Conservation (phyloP, 1,140 invertebrate genomes). For the Drosophila elegans region DNA sequence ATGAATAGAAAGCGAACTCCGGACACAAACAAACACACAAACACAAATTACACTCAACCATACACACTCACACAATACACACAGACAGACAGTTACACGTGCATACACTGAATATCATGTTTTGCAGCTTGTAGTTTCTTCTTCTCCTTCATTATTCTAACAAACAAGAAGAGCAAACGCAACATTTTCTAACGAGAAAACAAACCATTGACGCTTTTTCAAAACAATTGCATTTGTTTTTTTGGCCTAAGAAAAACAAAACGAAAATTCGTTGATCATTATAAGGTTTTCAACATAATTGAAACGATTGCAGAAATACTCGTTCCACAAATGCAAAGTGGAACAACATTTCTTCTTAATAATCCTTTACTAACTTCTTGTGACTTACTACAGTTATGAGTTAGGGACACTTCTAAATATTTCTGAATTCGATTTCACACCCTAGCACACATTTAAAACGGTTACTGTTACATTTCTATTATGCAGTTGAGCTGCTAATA, state of each 20-base stretch:
- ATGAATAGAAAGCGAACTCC: constrained; percentile 61
- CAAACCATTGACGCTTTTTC: constrained; percentile 71
- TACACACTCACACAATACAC: constrained; percentile 33
- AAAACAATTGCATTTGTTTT: constrained; percentile 82
- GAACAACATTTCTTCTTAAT: constrained; percentile 60
- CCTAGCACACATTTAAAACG: constrained; percentile 11
- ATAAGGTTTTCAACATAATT: constrained; percentile 40
- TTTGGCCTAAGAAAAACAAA: constrained; percentile 56
- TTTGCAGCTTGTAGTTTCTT: constrained; percentile 75
- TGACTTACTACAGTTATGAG: constrained; percentile 21
- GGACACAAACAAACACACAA: constrained; percentile 34
- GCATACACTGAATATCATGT: constrained; percentile 39
- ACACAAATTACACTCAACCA: constrained; percentile 44
- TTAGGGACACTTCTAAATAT: constrained; percentile 44
- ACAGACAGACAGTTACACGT: constrained; percentile 44
- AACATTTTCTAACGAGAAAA: constrained; percentile 48
- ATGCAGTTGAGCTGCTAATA: constrained; percentile 67
- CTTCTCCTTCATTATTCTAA: constrained; percentile 69
- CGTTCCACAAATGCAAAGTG: constrained; percentile 65
- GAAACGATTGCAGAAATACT: constrained; percentile 65
- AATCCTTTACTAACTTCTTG: constrained; percentile 64
- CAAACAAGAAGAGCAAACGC: constrained; percentile 44
- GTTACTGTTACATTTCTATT: constrained; percentile 5
- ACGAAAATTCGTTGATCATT: constrained; percentile 53
- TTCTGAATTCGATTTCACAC: constrained; percentile 35